Evolutionary conservation across 2,797 vertebrate species (phyloP), one percentile per base, ranked within the genome.

Genomic region (Amniataba percoides): DNA sequence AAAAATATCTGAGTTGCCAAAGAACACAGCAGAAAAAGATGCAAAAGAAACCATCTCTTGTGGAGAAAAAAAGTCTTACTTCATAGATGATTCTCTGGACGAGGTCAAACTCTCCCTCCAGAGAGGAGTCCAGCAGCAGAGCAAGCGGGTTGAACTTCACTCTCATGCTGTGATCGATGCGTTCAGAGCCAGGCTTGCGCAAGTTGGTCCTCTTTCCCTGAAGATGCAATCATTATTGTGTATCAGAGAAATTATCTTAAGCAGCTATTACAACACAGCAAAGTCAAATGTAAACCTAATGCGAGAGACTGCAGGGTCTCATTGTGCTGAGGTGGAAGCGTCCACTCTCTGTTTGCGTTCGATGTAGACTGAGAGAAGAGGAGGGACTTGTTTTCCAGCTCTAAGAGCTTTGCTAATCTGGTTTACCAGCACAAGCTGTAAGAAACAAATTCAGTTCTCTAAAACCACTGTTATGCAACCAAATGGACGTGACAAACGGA

Each of bases 71-170:
- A 59, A 21, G 12, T 52, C 88, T 91, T 94, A 98, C 98, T 95
- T 99, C 97, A 72, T 98, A 98, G 86, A 99, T 99, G 90, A 99
- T 98, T 91, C 98, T 96, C 94, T 99, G 98, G 64, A 99, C 98
- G 13, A 99, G 95, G 89, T 99, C 98, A 85, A 95, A 98, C 90
- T 99, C 98, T 69, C 98, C 98, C 84, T 99, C 98, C 93, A 99
- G 94, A 68, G 98, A 99, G 0, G 98, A 98, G 93, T 99, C 98
- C 55, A 99, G 95, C 62, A 99, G 95, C 74, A 99, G 93, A 1
- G 98, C 97, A 0, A 99, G 94, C 0, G 98, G 98, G 88, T 99
- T 99, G 91, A 99, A 99, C 78, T 96, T 97, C 83, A 99, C 98
- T 88, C 98, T 95, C 98, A 99, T 98, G 67, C 89, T 93, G 67